Base-by-base conservation (phyloP, 2,113 vertebrate genomes). In the Anolis carolinensis region DNA sequence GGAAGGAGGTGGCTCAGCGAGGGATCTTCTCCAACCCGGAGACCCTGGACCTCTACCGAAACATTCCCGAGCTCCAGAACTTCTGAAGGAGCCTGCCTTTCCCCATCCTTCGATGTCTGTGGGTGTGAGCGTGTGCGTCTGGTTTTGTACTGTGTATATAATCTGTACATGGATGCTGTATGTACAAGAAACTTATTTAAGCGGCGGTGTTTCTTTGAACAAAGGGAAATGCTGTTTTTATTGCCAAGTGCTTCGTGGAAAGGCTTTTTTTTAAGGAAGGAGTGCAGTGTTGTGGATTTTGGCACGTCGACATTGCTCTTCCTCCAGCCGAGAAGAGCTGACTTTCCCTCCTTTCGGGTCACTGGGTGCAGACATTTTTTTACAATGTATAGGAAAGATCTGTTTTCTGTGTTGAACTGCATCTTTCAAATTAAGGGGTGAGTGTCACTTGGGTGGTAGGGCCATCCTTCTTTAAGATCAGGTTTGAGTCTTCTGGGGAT, bases 1-100 rank as follows among this genome's bases (percentile, higher is more conserved):
- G 98, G 7, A 97, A 96, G 79, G 95, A 97, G 9, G 98, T 99
- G 77, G 93, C 95, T 7, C 97, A 99, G 62, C 96, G 97, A 0
- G 97, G 97, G 13, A 97, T 97, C 2, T 99, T 99, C 95, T 99
- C 97, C 79, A 99, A 99, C 93, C 98, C 99, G 0, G 97, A 97
- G 81, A 95, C 98, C 25, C 95, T 99, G 95, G 98, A 99, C 76
- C 95, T 99, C 75, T 99, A 98, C 96, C 96, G 93, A 88, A 97
- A 98, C 96, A 96, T 99, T 92, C 98, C 98, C 0, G 98, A 99
- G 90, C 97, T 99, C 79, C 98, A 97, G 86, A 97, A 97, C 95
- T 99, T 97, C 95, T 99, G 95, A 97, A 91, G 21, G 30, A 2
- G 25, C 4, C 74, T 2, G 9, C 59, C 85, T 67, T 86, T 13